Evolutionary conservation across 2,113 vertebrate species (phyloP), one percentile per base, ranked within the genome.

Genomic region (Pseudopipra pipra): DNA sequence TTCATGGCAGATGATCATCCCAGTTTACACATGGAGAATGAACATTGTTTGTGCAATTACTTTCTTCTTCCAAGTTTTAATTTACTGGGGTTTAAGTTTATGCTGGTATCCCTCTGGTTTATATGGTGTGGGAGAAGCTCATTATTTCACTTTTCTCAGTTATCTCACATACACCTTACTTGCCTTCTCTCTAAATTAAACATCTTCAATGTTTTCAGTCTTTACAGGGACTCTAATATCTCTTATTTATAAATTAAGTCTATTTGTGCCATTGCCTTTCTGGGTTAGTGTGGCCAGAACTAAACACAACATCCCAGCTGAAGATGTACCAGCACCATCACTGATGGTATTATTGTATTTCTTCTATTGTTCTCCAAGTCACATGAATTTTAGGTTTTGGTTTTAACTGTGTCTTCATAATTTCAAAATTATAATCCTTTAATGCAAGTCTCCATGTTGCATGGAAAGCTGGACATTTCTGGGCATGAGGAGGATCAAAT

Each of bases 361-460:
- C 59, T 74, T 56, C 14, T 8, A 6, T 35, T 22, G 6, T 47
- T 85, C 49, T 56, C 71, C 67, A 89, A 85, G 44, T 39, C 85
- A 35, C 43, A 47, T 1, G 0, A 35, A 75, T 73, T 65, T 84
- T 27, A 84, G 8, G 51, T 89, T 86, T 83, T 71, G 56, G 49
- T 44, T 82, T 81, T 35, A 70, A 55, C 46, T 65, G 73, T 67
- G 41, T 47, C 81, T 63, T 71, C 51, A 58, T 62, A 51, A 41
- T 89, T 93, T 80, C 80, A 72, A 46, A 44, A 74, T 65, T 11
- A n/a, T 80, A 74, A 94, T 94, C 83, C 77, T 85, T 90, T 93
- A 55, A 72, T 77, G 93, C 43, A 62, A 54, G 11, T 58, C 79
- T 96, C 73, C 28, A 12, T 27, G 44, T 51, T 85, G 59, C 87